Conservation (phyloP, 2,888 invertebrate species). For the Tyria jacobaeae region DNA sequence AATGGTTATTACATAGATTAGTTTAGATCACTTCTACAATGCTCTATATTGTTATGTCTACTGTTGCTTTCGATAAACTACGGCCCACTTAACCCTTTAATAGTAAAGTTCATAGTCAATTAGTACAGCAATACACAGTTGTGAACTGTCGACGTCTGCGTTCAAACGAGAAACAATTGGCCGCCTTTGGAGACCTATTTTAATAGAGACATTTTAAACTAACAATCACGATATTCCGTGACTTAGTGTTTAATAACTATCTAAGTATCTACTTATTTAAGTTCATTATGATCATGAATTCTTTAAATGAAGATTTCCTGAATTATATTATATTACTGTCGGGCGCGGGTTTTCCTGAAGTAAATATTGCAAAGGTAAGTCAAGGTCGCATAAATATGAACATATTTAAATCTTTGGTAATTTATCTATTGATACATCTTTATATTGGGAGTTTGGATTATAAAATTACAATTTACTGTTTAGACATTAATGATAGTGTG, state of each 20-base stretch:
- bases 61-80: slow-evolving; percentile 62
- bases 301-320: slow-evolving; percentile 40
- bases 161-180: slow-evolving; percentile 73
- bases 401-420: slow-evolving; percentile 45
- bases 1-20: slow-evolving; percentile 46
- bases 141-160: slow-evolving; percentile 72
- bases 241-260: slow-evolving; percentile 46
- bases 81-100: slow-evolving; percentile 76
- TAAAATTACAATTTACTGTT: slow-evolving; percentile 32
- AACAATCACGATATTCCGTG: slow-evolving; percentile 61
- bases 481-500: slow-evolving; percentile 48
- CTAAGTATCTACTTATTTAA: slow-evolving; percentile 33
- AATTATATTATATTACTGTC: slow-evolving; percentile 30
- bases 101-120: slow-evolving; percentile 77
- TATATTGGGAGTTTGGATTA: slow-evolving; percentile 28
- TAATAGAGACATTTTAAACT: slow-evolving; percentile 66
- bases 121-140: slow-evolving; percentile 76
- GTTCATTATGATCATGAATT: slow-evolving; percentile 44
- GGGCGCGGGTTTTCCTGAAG: slow-evolving; percentile 39
- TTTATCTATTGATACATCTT: slow-evolving; percentile 36
- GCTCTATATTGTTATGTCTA: slow-evolving; percentile 58
- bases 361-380: slow-evolving; percentile 50
- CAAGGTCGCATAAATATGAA: slow-evolving; percentile 64
- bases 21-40: slow-evolving; percentile 50
- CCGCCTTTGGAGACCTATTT: slow-evolving; percentile 59